Base-by-base conservation (phyloP, 2,113 vertebrate genomes). In the Ameiurus melas region DNA sequence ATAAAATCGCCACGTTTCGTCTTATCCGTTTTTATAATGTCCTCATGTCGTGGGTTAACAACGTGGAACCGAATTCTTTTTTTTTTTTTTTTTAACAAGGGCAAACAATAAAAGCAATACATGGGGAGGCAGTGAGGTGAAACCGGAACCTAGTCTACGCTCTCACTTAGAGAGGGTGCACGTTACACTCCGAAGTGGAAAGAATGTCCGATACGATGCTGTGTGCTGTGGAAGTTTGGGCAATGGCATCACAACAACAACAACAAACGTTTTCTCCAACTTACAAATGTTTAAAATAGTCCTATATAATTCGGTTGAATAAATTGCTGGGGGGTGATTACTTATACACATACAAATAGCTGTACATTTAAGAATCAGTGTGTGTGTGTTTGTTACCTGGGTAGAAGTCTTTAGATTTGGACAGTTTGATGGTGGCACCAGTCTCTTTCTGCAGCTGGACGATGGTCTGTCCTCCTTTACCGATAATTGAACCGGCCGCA, bases 321-420 rank as follows among this genome's bases (percentile, higher is more conserved):
- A 77, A 77, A 47, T 39, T 47, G 39, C 17, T 47, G 73, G 73
- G 14, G n/a, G n/a, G 53, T 30, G n/a, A 51, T 19, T 79, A 53
- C 9, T 55, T 55, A 57, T 10, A 19, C 14, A 66, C 19, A 82
- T 1, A 25, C 3, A 57, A 55, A 58, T 57, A 81, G 7, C 6
- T 7, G 17, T 57, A 33, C 20, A 25, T 78, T 25, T 47, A n/a
- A n/a, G 5, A 80, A 53, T 14, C 4, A 51, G 57, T 84, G 25
- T 68, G 62, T 70, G 80, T 30, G 2, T 51, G 47, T 7, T 47
- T 95, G 10, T 96, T 93, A 98, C 97, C 97, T 2, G 97, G 97
- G 90, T 98, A 98, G 95, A 98, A 98, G 95, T 98, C 97, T 96
- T 98, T 98, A 93, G 97, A 98, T 94, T 98, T 98, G 92, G 97